phyloP scores from a whole-genome alignment of 2,797 vertebrate species.

The Numenius phaeopus region DNA sequence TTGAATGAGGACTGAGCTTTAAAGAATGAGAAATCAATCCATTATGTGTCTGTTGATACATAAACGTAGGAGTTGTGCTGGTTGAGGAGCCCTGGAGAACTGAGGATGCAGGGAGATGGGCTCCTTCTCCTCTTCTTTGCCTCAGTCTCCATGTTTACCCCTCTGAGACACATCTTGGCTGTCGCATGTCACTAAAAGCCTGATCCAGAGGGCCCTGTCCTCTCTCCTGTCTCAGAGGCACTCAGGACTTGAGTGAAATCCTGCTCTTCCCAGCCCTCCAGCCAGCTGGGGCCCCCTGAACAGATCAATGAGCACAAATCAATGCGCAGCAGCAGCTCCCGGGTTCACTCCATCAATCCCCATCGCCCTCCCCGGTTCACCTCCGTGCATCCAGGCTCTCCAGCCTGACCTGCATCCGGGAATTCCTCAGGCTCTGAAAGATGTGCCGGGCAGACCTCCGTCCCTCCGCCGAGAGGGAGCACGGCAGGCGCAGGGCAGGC shows the following conservation, averaged over 20 bases:
- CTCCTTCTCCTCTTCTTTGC: neutral
- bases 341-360: accelerated
- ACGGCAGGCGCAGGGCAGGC: neutral
- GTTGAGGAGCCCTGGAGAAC: neutral
- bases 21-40: neutral
- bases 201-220: neutral
- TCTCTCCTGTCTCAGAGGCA: neutral
- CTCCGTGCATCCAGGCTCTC: neutral
- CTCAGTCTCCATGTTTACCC: neutral
- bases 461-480: neutral
- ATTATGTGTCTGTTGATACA: too few relatives aligned
- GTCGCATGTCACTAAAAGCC: neutral
- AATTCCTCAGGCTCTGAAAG: neutral
- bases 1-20: neutral
- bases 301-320: neutral
- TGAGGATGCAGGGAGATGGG: neutral
- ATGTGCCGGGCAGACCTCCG: neutral
- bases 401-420: neutral
- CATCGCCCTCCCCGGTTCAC: neutral
- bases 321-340: neutral
- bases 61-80: neutral
- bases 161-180: neutral
- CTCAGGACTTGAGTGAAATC: neutral
- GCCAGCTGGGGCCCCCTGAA: neutral
- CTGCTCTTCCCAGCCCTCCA: neutral